phyloP scores from a whole-genome alignment of 2,888 invertebrate genomes.

The Tetragnatha montana region DNA sequence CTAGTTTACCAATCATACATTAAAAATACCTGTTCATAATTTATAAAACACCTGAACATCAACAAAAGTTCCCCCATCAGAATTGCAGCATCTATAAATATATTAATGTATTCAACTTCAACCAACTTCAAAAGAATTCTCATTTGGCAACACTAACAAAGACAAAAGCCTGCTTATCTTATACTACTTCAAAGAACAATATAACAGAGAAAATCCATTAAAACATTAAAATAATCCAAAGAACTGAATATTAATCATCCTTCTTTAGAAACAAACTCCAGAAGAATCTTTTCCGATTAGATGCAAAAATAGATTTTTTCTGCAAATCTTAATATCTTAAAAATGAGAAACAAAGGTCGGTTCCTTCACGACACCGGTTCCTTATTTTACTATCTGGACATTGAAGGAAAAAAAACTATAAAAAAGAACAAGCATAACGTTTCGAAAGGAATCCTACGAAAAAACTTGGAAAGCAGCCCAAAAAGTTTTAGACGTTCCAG shows the following conservation, averaged over 20 bases:
- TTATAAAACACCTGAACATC: no score
- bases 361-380: constrained; percentile 3
- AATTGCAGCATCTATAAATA: no score
- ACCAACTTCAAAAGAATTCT: no score
- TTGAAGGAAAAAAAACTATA: not conserved
- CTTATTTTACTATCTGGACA: constrained; percentile 8
- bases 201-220: not conserved
- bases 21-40: no score
- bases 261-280: not conserved
- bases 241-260: not conserved
- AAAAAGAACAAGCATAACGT: constrained; percentile 1
- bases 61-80: no score
- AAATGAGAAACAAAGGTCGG: constrained; percentile 1
- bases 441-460: constrained; percentile 1
- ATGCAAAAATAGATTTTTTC: constrained; percentile 6
- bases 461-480: constrained; percentile 40
- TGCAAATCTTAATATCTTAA: constrained; percentile 2
- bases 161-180: not conserved
- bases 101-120: no score
- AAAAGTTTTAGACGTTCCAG: constrained; percentile 27
- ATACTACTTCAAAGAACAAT: not conserved
- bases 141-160: no score
- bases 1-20: no score
- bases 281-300: not conserved
- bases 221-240: not conserved